Conservation (phyloP, 2,888 invertebrate genomes). For the Lithophane semibrunnea region DNA sequence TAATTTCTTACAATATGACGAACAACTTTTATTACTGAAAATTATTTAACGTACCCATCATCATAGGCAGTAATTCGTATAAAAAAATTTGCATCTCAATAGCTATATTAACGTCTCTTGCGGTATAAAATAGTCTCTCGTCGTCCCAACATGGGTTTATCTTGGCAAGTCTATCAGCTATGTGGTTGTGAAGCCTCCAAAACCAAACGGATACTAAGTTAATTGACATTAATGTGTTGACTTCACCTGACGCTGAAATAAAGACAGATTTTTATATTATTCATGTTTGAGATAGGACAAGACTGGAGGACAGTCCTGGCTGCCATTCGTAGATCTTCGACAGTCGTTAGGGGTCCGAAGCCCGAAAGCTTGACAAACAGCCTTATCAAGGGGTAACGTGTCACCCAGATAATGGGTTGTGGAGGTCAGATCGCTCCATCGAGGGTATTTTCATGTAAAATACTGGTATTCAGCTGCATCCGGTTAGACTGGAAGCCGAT, state of each 20-base stretch:
- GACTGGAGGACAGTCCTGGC: neutral
- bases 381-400: too few species aligned
- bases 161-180: constrained; percentile 65
- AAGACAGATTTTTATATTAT: neutral
- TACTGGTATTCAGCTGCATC: too few species aligned
- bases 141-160: constrained; percentile 77
- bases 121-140: constrained; percentile 69
- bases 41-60: constrained; percentile 70
- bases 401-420: too few species aligned
- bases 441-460: too few species aligned
- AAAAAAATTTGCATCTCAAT: constrained; percentile 67
- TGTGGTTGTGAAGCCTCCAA: constrained; percentile 75
- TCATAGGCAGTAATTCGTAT: constrained; percentile 70
- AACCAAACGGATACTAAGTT: constrained; percentile 72
- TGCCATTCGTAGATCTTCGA: too few species aligned
- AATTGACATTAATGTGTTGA: constrained; percentile 29
- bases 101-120: constrained; percentile 76
- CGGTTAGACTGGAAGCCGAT: too few species aligned
- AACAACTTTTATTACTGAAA: neutral
- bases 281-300: neutral
- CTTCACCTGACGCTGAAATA: constrained; percentile 34
- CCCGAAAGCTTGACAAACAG: too few species aligned
- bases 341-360: too few species aligned
- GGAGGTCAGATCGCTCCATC: too few species aligned
- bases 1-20: neutral